These are phyloP conservation scores for Saiga tatarica DNA, from an alignment of 2,113 vertebrate species.

Conservation along the genomic window DNA sequence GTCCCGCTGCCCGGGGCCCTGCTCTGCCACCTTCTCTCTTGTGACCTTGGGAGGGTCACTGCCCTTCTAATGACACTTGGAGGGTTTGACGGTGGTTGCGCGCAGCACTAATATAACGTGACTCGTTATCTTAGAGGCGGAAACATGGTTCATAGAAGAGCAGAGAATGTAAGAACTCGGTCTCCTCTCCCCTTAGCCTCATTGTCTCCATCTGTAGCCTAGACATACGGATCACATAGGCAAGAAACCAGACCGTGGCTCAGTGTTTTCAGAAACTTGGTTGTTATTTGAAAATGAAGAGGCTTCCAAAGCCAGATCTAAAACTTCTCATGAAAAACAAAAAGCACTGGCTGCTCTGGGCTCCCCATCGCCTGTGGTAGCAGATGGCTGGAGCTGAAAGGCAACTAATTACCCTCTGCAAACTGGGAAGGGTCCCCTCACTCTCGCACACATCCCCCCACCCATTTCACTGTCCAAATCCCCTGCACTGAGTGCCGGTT, in stretches of 20 bases:
- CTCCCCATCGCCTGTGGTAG: too few relatives aligned
- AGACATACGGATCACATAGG: not conserved
- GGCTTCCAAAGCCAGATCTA: not conserved
- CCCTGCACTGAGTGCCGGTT: not conserved
- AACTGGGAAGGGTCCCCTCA: not conserved
- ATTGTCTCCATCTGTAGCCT: not conserved
- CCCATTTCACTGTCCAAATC: not conserved
- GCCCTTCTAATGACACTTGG: not conserved
- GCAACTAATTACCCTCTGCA: not conserved
- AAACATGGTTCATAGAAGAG: not conserved
- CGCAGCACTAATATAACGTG: not conserved
- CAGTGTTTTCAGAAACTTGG: not conserved
- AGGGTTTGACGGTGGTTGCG: not conserved
- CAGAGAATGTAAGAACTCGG: not conserved
- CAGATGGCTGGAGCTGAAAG: not conserved
- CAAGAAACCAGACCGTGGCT: not conserved
- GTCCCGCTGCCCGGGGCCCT: not conserved
- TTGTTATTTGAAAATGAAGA: constrained; percentile 7
- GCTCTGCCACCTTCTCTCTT: not conserved
- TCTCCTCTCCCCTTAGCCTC: not conserved
- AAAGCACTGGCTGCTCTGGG: not conserved
- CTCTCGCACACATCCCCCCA: not conserved
- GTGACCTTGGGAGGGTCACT: not conserved
- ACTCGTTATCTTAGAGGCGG: not conserved
- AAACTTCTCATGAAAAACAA: not conserved